Evolutionary conservation across 2,888 invertebrate species (phyloP).

Genomic region (Apodemia mormo): DNA sequence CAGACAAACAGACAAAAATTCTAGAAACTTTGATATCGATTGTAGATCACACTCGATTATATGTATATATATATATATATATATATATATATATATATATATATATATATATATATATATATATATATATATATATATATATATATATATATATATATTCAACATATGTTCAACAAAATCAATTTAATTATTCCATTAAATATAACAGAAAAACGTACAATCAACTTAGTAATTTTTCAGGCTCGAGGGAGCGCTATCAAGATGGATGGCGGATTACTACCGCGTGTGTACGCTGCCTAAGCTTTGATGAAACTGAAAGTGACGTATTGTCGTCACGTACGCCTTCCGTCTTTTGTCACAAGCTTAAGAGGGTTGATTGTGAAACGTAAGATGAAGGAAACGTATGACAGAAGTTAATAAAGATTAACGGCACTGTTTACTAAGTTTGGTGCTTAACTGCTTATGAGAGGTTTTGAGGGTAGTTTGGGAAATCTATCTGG

Average conservation of each 20-base stretch:
- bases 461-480: slow-evolving; percentile 2
- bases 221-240: slow-evolving; percentile 40
- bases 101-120: too few species aligned
- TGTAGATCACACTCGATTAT: too few species aligned
- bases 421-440: slow-evolving; percentile 10
- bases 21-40: too few species aligned
- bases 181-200: slow-evolving; percentile 22
- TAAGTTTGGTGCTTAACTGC: not conserved
- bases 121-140: too few species aligned
- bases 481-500: not conserved
- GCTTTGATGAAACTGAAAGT: slow-evolving; percentile 28
- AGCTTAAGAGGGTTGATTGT: slow-evolving; percentile 18
- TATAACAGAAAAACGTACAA: slow-evolving; percentile 29
- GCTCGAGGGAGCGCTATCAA: slow-evolving; percentile 39
- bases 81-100: too few species aligned
- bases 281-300: slow-evolving; percentile 34
- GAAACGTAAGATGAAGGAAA: slow-evolving; percentile 13
- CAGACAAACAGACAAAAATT: too few species aligned
- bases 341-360: slow-evolving; percentile 18
- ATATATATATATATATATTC: too few species aligned
- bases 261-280: slow-evolving; percentile 41
- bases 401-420: slow-evolving; percentile 15
- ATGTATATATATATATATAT: too few species aligned
- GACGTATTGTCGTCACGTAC: slow-evolving; percentile 28
- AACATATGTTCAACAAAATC: too few species aligned